phyloP scores from a whole-genome alignment of 2,888 invertebrate species.

The Mythimna lalbum region DNA sequence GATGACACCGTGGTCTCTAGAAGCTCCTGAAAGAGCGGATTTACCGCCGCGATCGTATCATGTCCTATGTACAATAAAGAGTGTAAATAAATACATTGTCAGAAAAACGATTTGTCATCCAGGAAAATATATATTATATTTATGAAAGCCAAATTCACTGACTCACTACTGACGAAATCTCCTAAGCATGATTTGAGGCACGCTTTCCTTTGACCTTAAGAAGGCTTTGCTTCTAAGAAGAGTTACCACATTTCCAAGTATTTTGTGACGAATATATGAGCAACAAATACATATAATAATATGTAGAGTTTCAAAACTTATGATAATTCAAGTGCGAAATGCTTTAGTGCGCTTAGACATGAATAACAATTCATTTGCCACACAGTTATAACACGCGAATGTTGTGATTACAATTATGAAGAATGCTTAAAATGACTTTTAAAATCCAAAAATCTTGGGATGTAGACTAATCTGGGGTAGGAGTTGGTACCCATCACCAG shows the following conservation, averaged over 20 bases:
- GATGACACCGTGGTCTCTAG: no score
- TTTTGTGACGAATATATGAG: not conserved
- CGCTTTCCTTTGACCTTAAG: conserved; percentile 22
- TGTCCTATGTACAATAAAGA: not conserved
- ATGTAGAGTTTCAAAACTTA: not conserved
- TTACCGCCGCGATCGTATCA: no score
- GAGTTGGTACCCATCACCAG: no score
- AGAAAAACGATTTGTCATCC: not conserved
- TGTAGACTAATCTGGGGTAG: no score
- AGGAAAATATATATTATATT: conserved; percentile 1
- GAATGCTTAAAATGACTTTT: no score
- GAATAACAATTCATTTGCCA: conserved; percentile 6
- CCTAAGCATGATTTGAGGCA: not conserved
- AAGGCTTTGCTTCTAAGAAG: conserved; percentile 3
- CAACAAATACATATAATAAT: not conserved
- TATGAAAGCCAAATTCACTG: conserved; percentile 11
- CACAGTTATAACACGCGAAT: not conserved
- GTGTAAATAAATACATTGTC: not conserved
- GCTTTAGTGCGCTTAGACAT: not conserved
- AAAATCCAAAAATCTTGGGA: no score
- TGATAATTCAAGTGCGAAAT: not conserved
- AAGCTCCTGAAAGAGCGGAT: no score
- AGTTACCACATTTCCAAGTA: conserved; percentile 18
- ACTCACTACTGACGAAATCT: conserved; percentile 12
- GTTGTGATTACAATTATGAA: not conserved